Percentiles rank a stretch among this genome's conserved stretches.
Evolutionary conservation across 2,888 invertebrate genomes (phyloP).

Genomic region (Papilio elwesi): DNA sequence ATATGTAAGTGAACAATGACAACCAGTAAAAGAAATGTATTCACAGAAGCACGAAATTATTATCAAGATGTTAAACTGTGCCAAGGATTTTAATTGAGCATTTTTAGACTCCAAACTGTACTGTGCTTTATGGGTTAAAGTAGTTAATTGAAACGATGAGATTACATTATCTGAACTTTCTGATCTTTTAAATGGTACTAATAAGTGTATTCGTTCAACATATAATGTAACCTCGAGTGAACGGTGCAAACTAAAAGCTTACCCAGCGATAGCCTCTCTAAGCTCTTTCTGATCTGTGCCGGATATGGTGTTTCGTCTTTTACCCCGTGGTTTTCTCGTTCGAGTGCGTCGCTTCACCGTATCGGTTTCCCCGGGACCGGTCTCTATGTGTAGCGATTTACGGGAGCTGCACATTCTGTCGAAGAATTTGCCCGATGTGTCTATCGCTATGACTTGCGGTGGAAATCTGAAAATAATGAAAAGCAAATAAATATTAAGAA

Average conservation of each 20-base stretch:
- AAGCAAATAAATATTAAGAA: not conserved
- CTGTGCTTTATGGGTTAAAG: slow-evolving; percentile 73
- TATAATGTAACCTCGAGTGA: slow-evolving; percentile 72
- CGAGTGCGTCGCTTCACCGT: slow-evolving; percentile 88
- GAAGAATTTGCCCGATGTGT: slow-evolving; percentile 94
- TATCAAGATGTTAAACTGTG: slow-evolving; percentile 77
- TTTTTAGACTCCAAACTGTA: slow-evolving; percentile 75
- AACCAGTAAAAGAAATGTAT: slow-evolving; percentile 77
- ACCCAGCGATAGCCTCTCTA: slow-evolving; percentile 93
- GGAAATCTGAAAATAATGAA: slow-evolving; percentile 86
- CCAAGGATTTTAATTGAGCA: slow-evolving; percentile 68
- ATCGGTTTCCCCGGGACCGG: slow-evolving; percentile 79
- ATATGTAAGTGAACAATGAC: slow-evolving; percentile 66
- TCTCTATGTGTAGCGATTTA: slow-evolving; percentile 89
- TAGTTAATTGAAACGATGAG: slow-evolving; percentile 66
- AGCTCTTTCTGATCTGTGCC: slow-evolving; percentile 96
- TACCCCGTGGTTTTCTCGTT: slow-evolving; percentile 90
- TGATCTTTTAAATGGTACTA: slow-evolving; percentile 39
- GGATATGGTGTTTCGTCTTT: slow-evolving; percentile 95
- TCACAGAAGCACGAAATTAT: slow-evolving; percentile 80
- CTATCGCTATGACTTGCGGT: slow-evolving; percentile 94
- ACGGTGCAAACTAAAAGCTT: slow-evolving; percentile 84
- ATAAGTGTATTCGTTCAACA: slow-evolving; percentile 46
- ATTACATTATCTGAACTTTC: slow-evolving; percentile 70
- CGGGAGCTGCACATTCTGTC: slow-evolving; percentile 94